Percentiles rank a stretch among this genome's conserved stretches.
Evolutionary conservation across 2,797 vertebrate genomes (phyloP).

Genomic region (Xiphorhynchus erythropygius): DNA sequence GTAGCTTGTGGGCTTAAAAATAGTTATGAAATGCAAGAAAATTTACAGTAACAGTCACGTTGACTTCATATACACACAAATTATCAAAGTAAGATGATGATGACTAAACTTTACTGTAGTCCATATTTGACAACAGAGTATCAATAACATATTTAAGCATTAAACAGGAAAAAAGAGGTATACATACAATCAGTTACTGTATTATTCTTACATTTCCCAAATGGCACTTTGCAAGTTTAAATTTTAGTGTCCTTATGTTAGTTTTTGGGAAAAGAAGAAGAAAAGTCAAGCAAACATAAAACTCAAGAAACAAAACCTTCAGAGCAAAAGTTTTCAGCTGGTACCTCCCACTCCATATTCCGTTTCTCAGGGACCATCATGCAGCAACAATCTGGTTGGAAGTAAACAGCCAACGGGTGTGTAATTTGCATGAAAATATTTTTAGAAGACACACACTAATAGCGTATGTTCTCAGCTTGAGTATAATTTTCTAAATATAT

Average conservation of each 20-base stretch:
- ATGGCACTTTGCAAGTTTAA: neutral
- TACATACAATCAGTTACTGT: neutral
- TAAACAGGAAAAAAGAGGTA: neutral
- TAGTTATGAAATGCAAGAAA: neutral
- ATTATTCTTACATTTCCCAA: neutral
- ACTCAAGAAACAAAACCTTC: neutral
- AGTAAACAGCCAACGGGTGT: neutral
- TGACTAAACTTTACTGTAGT: neutral
- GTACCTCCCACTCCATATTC: neutral
- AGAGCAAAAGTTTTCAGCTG: conserved; percentile 7
- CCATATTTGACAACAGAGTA: neutral
- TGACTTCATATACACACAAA: neutral
- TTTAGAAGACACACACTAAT: conserved; percentile 51
- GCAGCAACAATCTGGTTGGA: conserved; percentile 6
- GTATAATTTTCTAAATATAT: neutral
- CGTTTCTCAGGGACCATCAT: neutral
- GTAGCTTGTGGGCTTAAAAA: neutral
- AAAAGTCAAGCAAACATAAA: neutral
- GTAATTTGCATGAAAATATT: conserved; percentile 48
- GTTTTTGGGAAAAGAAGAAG: neutral
- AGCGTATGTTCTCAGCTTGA: neutral
- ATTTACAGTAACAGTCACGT: neutral
- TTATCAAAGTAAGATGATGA: neutral
- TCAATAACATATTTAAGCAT: neutral
- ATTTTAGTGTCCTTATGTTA: neutral